Conservation (phyloP, 2,888 invertebrate species). For the Drosophila buzzatii region DNA sequence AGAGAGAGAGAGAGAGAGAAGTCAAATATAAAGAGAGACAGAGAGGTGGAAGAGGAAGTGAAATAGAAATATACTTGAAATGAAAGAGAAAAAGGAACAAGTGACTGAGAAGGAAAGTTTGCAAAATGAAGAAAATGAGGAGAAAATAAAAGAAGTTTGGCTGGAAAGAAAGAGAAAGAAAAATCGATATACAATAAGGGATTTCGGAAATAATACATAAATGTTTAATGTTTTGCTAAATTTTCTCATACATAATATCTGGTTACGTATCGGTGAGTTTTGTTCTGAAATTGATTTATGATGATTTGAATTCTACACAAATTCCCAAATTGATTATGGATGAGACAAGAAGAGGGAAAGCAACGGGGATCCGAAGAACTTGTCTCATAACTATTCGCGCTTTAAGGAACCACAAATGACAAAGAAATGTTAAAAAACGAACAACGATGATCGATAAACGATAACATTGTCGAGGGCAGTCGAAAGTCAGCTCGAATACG, state of each 20-base stretch:
- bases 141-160: no score
- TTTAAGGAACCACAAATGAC: no score
- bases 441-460: conserved; percentile 28
- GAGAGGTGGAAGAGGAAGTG: neutral
- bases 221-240: no score
- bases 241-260: no score
- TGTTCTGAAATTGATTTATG: neutral
- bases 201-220: no score
- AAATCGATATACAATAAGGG: no score
- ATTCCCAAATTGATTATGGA: neutral
- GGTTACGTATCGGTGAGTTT: neutral
- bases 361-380: neutral
- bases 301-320: neutral
- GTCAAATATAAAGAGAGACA: neutral
- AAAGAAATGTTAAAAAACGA: neutral
- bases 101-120: no score
- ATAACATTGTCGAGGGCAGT: conserved; percentile 22
- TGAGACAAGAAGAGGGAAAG: neutral
- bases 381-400: neutral
- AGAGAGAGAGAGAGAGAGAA: neutral
- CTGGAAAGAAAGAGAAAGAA: no score
- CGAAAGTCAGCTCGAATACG: conserved; percentile 19
- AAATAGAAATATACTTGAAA: neutral
- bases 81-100: no score
- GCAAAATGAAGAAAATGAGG: no score